Evolutionary conservation across 2,888 invertebrate genomes (phyloP), one percentile per base, ranked within the genome.

Genomic region (Hipparchia sbordonii): DNA sequence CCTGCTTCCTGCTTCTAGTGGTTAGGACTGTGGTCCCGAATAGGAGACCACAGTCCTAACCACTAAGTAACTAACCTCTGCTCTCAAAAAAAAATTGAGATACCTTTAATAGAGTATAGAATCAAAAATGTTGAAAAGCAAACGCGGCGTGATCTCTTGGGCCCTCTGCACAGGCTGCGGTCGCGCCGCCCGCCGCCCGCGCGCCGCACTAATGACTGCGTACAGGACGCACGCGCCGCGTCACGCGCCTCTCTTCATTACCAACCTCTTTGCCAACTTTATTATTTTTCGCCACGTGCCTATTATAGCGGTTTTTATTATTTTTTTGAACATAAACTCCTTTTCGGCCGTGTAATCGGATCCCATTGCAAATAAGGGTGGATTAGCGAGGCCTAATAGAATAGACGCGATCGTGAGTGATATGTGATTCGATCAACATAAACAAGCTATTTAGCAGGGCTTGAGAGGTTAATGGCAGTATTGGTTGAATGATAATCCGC

Each of bases 261-360:
- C 85, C 84, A 82, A 83, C 84, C 85, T 85, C 87, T 87, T 82
- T 85, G 82, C 86, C 81, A 84, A 85, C 89, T 87, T 90, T 91
- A 92, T 91, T 92, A 91, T 91, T 90, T 88, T 85, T 83, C 84
- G 90, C 84, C 92, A 92, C 92, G 92, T 87, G 91, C 76, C 90
- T 81, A 88, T 90, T 89, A 84, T 85, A 77, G 87, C 82, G 87
- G 87, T 87, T 88, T 87, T 84, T 82, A 83, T 84, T 86, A 81
- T 84, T 84, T 84, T 85, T 84, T 82, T 77, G 77, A 77, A 77
- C 69, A 76, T 80, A 79, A 82, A 81, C 79, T 82, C 76, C 81
- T 81, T 81, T 86, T 84, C 84, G 78, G 77, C 74, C 81, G 76
- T 81, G 88, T 92, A 91, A 91, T 92, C 91, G 89, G 92, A 91